Conservation (phyloP, 2,888 invertebrate species). For the Gari tellinella region DNA sequence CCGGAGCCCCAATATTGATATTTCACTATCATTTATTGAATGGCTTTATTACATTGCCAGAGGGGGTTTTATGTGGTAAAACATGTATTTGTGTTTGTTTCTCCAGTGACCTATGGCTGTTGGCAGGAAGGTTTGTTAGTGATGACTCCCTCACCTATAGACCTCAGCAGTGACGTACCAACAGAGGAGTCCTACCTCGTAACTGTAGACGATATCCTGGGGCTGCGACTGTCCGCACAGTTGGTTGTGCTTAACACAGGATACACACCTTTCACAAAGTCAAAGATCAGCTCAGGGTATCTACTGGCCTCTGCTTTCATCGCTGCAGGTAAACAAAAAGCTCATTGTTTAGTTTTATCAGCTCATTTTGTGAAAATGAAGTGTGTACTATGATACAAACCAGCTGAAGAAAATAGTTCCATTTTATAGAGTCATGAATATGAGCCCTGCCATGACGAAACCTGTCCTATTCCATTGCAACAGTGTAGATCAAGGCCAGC, state of each 20-base stretch:
- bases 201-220: slow-evolving; percentile 75
- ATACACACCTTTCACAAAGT: slow-evolving; percentile 65
- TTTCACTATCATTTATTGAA: too few relatives aligned
- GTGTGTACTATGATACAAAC: too few relatives aligned
- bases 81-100: slow-evolving; percentile 2
- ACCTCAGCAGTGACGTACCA: slow-evolving; percentile 53
- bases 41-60: too few relatives aligned
- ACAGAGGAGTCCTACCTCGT: slow-evolving; percentile 74
- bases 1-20: too few relatives aligned
- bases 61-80: background rate
- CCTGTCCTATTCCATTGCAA: background rate
- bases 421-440: too few relatives aligned
- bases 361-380: too few relatives aligned
- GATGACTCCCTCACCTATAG: slow-evolving; percentile 72
- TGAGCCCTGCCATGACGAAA: too few relatives aligned
- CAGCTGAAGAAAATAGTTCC: too few relatives aligned
- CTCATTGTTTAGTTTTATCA: too few relatives aligned
- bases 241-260: slow-evolving; percentile 80
- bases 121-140: slow-evolving; percentile 76
- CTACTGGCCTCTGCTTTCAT: slow-evolving; percentile 75
- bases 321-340: slow-evolving; percentile 74
- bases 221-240: slow-evolving; percentile 74
- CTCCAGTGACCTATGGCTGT: slow-evolving; percentile 78
- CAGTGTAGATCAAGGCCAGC: too few relatives aligned
- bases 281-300: slow-evolving; percentile 55